Percentiles rank a stretch among this genome's conserved stretches.
Evolutionary conservation across 2,888 invertebrate genomes (phyloP).

Genomic region (Spilarctia lutea): DNA sequence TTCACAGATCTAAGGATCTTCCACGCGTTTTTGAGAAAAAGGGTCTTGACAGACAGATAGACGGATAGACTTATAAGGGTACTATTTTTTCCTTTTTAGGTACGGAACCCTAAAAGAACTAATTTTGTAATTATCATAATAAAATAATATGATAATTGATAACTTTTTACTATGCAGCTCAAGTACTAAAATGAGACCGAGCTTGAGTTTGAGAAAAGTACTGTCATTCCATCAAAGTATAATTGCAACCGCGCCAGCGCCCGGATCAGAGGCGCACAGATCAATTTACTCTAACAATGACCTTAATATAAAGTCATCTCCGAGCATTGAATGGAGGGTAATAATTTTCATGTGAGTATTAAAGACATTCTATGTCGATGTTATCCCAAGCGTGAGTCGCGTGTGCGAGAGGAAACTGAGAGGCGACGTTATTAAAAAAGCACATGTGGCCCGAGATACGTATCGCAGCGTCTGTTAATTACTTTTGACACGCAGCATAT

Average conservation of each 20-base stretch:
- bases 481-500: constrained; percentile 86
- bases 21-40: too few relatives aligned
- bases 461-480: constrained; percentile 85
- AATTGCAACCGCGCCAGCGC: constrained; percentile 69
- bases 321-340: constrained; percentile 68
- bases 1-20: too few relatives aligned
- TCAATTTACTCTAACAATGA: constrained; percentile 84
- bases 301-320: constrained; percentile 80
- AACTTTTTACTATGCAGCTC: constrained; percentile 41
- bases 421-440: constrained; percentile 82
- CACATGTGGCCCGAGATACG: constrained; percentile 84
- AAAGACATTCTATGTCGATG: constrained; percentile 82
- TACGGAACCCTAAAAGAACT: too few relatives aligned
- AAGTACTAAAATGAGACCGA: constrained; percentile 47
- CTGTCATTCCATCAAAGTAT: constrained; percentile 60
- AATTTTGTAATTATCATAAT: too few relatives aligned
- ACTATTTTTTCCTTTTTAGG: too few relatives aligned
- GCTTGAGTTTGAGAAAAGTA: constrained; percentile 61
- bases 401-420: constrained; percentile 79
- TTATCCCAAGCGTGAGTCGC: constrained; percentile 81
- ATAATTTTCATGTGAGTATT: constrained; percentile 80
- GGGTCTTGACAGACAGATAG: too few relatives aligned
- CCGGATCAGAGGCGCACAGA: constrained; percentile 68
- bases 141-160: not conserved
- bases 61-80: too few relatives aligned